Evolutionary conservation across 1,140 invertebrate species (phyloP).

Genomic region (Lordiphosa stackelbergi): DNA sequence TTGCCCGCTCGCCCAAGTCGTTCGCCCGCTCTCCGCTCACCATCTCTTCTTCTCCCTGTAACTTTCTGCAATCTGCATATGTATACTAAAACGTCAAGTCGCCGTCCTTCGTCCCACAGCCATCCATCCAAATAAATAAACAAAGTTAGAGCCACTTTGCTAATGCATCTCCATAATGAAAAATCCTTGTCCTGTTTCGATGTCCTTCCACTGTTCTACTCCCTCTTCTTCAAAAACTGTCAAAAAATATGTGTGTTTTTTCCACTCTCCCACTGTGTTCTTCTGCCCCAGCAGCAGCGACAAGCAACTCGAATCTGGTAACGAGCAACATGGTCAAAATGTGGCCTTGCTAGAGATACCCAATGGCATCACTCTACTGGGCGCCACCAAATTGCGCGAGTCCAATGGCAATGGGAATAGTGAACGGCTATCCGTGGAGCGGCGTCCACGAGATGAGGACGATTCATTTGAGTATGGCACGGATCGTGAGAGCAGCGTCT

Average conservation of each 20-base stretch:
- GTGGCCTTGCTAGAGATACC: slow-evolving; percentile 69
- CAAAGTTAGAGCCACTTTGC: slow-evolving; percentile 55
- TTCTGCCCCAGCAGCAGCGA: slow-evolving; percentile 26
- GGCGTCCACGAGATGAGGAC: slow-evolving; percentile 51
- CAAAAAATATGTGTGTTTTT: slow-evolving; percentile 19
- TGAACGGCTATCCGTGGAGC: slow-evolving; percentile 41
- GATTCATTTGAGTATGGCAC: slow-evolving; percentile 71
- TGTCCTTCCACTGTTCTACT: slow-evolving; percentile 12
- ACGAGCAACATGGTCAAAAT: slow-evolving; percentile 53
- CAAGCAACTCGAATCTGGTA: slow-evolving; percentile 52
- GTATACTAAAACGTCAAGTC: slow-evolving; percentile 66
- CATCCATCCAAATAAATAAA: slow-evolving; percentile 26
- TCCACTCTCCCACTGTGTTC: too few species aligned
- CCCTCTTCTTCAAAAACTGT: slow-evolving; percentile 44
- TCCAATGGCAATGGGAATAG: slow-evolving; percentile 35
- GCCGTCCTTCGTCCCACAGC: slow-evolving; percentile 40
- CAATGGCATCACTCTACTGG: slow-evolving; percentile 67
- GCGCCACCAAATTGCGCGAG: slow-evolving; percentile 49
- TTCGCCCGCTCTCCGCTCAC: slow-evolving; percentile 29
- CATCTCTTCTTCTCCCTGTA: slow-evolving; percentile 15
- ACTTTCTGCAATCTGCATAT: slow-evolving; percentile 43
- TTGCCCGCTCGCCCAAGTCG: slow-evolving; percentile 41
- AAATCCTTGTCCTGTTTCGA: slow-evolving; percentile 5
- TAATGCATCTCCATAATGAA: slow-evolving; percentile 52
- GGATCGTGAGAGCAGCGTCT: slow-evolving; percentile 73